A percentile compares a stretch with the other conserved stretches of the same genome.
Evolutionary conservation across 2,797 vertebrate species (phyloP).

Genomic region (Bovichtus diacanthus): DNA sequence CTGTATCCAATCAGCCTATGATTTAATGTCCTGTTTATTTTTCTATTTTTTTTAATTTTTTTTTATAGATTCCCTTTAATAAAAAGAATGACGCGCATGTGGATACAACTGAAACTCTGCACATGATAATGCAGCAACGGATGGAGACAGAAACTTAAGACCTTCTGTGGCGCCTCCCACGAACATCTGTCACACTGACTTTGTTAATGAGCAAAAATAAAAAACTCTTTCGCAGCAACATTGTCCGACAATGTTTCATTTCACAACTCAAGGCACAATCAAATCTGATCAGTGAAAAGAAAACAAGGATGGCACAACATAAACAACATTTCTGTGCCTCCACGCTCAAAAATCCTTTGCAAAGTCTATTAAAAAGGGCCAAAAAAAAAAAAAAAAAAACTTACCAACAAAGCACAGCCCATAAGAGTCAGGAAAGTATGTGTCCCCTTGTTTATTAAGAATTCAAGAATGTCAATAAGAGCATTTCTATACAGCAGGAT

Average conservation of each 20-base stretch:
- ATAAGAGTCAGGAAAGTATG: constrained; percentile 75
- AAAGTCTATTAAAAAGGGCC: constrained; percentile 70
- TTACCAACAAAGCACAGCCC: constrained; percentile 71
- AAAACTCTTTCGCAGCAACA: constrained; percentile 25
- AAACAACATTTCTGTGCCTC: constrained; percentile 47
- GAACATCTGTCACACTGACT: constrained; percentile 6
- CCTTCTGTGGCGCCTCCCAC: neutral
- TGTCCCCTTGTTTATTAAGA: constrained; percentile 82
- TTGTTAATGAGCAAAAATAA: constrained; percentile 52
- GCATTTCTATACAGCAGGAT: constrained; percentile 76
- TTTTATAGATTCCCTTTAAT: constrained; percentile 53
- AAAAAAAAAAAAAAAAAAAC: constrained; percentile 63
- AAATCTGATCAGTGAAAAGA: constrained; percentile 26
- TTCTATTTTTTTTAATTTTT: neutral
- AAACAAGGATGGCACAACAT: constrained; percentile 13
- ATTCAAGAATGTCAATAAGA: constrained; percentile 82
- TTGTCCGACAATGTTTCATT: constrained; percentile 52
- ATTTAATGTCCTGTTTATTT: neutral
- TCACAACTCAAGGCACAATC: constrained; percentile 30
- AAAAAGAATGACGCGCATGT: constrained; percentile 31
- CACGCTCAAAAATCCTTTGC: constrained; percentile 52
- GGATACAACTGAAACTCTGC: constrained; percentile 47
- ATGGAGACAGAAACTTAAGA: constrained; percentile 42
- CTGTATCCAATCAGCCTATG: neutral
- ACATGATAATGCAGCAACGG: constrained; percentile 49